Base-by-base conservation (phyloP, 2,888 invertebrate species). In the Conus canariensis region DNA sequence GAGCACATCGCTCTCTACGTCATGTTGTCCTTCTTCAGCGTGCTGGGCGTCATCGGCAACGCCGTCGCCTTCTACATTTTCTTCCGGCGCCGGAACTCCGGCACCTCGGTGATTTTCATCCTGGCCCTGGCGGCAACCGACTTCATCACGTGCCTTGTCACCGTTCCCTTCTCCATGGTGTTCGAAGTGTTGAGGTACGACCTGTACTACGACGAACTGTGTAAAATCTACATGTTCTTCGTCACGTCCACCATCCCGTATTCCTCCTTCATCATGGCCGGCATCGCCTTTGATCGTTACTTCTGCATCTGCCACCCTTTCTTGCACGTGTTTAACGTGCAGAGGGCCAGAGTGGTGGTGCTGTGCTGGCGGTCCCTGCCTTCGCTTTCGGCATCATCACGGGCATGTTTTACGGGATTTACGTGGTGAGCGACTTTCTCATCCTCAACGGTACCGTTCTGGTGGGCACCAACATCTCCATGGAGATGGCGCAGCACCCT, bases 241-340 rank as follows among this genome's bases (percentile, higher is more conserved):
- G 94, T 95, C 70, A 95, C 95, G 9, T 95, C 94, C 22, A 95
- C 94, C 88, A 95, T 95, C 83, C 95, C 95, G 0, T 95, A 95
- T 89, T 95, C 95, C 0, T 95, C 95, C 4, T 94, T 95, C 85
- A 94, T 96, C 83, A 95, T 96, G 95, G 95, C 94, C n/a, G 95
- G 93, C 14, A 95, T 95, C 30, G 95, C 94, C 45, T 91, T 95
- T 8, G 95, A 96, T 89, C 92, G 96, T 16, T 95, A 95, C 92
- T 92, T 95, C 70, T 95, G 95, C 93, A 96, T 96, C 87, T 96
- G 95, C 88, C 95, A 95, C 87, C 96, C 96, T 4, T 95, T 95
- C 86, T 92, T 94, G 30, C 94, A 94, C 59, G 92, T 94, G 10
- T 91, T 95, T 82, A 95, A 93, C 60, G 92, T 94, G 10, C 91